Percentiles rank a stretch among this genome's conserved stretches.
Conservation (phyloP, 2,113 vertebrate species). For the Gorsachius goisagi region DNA sequence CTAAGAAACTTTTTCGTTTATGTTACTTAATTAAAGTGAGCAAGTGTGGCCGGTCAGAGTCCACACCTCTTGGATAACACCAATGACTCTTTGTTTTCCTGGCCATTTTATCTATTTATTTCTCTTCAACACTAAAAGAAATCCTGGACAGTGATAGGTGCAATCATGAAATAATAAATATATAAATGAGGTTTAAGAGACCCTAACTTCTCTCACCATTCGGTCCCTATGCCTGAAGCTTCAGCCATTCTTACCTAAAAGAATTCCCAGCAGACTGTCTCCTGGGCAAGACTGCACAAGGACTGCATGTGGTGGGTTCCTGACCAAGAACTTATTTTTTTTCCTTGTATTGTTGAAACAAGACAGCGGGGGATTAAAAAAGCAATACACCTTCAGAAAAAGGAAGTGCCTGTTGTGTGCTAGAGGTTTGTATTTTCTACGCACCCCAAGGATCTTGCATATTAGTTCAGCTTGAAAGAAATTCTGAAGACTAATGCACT, state of each 20-base stretch:
- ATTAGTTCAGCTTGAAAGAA: background rate
- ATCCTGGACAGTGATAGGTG: background rate
- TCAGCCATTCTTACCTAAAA: background rate
- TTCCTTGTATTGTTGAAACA: background rate
- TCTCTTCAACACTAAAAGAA: background rate
- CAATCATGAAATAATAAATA: background rate
- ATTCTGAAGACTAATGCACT: background rate
- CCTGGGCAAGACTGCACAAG: background rate
- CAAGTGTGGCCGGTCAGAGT: background rate
- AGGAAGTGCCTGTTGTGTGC: background rate
- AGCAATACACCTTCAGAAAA: background rate
- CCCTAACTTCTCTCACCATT: background rate
- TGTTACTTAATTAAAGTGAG: background rate
- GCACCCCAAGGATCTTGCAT: background rate
- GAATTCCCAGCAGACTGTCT: background rate
- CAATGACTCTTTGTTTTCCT: background rate
- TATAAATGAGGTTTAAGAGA: background rate
- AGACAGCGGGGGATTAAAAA: accelerated
- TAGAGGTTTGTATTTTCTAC: background rate
- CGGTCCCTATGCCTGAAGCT: background rate
- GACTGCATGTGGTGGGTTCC: background rate
- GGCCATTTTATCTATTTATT: background rate
- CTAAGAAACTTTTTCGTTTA: background rate
- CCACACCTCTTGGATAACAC: background rate
- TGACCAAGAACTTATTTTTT: background rate